Conservation (phyloP, 2,113 vertebrate genomes). For the Empidonax alnorum region DNA sequence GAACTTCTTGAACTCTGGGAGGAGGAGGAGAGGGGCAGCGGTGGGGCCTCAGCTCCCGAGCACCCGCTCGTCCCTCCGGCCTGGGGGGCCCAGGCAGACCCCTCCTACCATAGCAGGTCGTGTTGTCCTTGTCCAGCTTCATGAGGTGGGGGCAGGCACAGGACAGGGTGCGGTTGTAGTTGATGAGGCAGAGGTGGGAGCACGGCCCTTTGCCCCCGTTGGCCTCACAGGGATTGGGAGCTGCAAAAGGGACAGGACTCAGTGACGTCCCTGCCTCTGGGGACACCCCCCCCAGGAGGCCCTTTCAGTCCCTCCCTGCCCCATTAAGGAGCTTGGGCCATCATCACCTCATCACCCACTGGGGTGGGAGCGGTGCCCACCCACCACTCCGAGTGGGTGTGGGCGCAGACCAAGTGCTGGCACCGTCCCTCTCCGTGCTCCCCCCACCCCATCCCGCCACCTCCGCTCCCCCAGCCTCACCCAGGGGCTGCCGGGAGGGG, state of each 20-base stretch:
- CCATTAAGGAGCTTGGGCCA: neutral
- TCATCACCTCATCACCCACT: neutral
- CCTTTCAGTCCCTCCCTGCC: neutral
- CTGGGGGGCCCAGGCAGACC: neutral
- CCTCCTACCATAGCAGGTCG: conserved; percentile 90
- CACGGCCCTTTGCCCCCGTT: conserved; percentile 88
- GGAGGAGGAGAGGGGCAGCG: accelerated
- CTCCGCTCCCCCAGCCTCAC: conserved; percentile 62
- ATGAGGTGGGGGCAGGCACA: conserved; percentile 97
- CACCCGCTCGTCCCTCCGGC: accelerated
- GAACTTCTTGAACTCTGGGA: conserved; percentile 92
- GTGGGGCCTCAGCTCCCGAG: accelerated
- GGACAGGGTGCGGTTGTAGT: conserved; percentile 93
- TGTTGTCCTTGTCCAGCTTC: conserved; percentile 90
- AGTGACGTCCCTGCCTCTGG: accelerated
- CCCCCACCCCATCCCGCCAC: accelerated
- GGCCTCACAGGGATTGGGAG: conserved; percentile 91
- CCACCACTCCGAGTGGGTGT: neutral
- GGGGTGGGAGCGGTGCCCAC: neutral
- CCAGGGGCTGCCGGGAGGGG: conserved; percentile 93
- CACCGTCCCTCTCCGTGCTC: accelerated
- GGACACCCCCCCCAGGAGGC: accelerated
- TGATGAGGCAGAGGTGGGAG: conserved; percentile 96
- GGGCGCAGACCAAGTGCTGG: accelerated
- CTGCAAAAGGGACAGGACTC: conserved; percentile 55